Evolutionary conservation across 2,113 vertebrate genomes (phyloP), one percentile per base, ranked within the genome.

Genomic region (Cyphomyrus plagiostoma): DNA sequence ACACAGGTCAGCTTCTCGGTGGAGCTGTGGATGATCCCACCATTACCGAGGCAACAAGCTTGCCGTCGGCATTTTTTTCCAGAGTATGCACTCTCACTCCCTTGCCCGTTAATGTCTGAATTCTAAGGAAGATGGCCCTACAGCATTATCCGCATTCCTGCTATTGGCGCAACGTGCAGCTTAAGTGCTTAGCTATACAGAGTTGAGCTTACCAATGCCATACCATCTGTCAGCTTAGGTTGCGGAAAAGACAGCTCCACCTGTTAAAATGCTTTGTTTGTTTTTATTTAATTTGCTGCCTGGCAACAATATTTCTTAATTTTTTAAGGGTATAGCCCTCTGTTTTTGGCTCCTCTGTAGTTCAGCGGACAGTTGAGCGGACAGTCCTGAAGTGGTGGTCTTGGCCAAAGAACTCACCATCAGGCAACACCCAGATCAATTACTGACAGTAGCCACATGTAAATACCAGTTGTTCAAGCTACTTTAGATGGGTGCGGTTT

Each of bases 201-300:
- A n/a, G 45, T 48, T 46, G 74, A 80, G 35, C 74, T 42, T 39
- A 42, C 2, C 15, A 80, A 53, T 10, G 35, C 19, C 35, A 21
- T 30, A 89, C 88, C 35, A 62, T 89, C 77, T 84, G 77, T 89
- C 19, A n/a, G n/a, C 5, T 19, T 89, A 84, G 83, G 35, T 84
- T 56, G 35, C 46, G 50, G 50, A n/a, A 89, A 89, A 83, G 74
- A 83, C 35, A 7, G 56, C 35, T 35, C 49, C 53, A 84, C 52
- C 77, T 84, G 80, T 62, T 52, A 58, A 84, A 58, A 48, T 30
- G 21, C 48, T 80, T 80, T 80, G 70, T 39, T 66, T 26, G 35
- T 80, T 39, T 80, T 45, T 80, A 82, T 89, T 89, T 35, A 30
- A 89, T 52, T 52, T 84, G 88, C 62, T 84, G 88, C 88, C 50